Base-by-base conservation (phyloP, 2,113 vertebrate species). In the Nycticebus coucang region DNA sequence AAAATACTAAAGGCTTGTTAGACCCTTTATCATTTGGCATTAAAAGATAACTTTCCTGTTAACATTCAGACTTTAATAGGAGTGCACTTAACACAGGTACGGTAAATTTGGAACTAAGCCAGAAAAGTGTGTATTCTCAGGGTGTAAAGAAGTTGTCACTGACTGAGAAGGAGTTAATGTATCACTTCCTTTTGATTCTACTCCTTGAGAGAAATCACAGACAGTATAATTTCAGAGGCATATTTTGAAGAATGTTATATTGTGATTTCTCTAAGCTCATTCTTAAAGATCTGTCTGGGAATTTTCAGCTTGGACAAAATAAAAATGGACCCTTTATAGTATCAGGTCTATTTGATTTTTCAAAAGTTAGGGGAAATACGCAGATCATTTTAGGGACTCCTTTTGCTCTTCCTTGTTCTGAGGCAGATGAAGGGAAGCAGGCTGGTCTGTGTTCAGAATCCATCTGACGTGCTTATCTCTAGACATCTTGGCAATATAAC, bases 191-290 rank as follows among this genome's bases (percentile, higher is more conserved):
- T 97, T 96, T 91, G 94, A 96, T 97, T 97, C 64, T 94, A 15
- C 77, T 97, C 79, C 68, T 97, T 85, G 21, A 37, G 88, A 95
- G 78, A 97, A 93, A 87, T 93, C 79, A 62, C 77, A 96, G 90
- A 62, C 77, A 96, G 90, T 93, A 84, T 95, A 95, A 94, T 97
- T 97, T 96, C 5, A 2, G 83, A 97, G 89, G 95, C 89, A 97
- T 96, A 95, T 89, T 89, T 93, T 87, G 71, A 89, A 93, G 91
- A 97, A 66, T 80, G 79, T 91, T 97, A 84, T 71, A 96, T 94
- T 94, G 86, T 96, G 97, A 95, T 95, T 95, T 97, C 85, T 97
- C 45, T 90, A 91, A 95, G 94, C 75, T 93, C 89, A 95, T 87
- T 91, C 82, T 96, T 92, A 83, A 80, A 91, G 69, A 89, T 83